Evolutionary conservation across 2,113 vertebrate genomes (phyloP).

Genomic region (Herpailurus yagouaroundi): DNA sequence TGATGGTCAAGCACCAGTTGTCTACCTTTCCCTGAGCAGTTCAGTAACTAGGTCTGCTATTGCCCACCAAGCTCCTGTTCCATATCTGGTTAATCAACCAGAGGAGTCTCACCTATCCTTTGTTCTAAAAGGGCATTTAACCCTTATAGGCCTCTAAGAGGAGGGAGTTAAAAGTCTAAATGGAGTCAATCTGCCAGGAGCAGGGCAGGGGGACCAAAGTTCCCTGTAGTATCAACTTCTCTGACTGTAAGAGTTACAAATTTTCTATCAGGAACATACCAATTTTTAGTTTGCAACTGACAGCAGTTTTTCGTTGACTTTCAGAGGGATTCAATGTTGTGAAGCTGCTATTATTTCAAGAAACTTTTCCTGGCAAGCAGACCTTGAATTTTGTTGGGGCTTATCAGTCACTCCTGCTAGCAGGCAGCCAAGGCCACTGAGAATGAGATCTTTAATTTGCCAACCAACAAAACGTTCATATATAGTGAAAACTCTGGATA

Average conservation of each 20-base stretch:
- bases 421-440: slow-evolving; percentile 7
- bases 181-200: neutral
- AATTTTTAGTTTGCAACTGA: neutral
- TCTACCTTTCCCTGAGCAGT: neutral
- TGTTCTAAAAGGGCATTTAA: neutral
- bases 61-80: neutral
- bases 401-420: neutral
- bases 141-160: neutral
- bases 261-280: neutral
- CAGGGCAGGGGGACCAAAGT: neutral
- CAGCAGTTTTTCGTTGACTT: neutral
- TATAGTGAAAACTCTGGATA: neutral
- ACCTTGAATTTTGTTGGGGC: neutral
- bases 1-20: neutral
- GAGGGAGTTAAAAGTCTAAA: neutral
- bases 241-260: neutral
- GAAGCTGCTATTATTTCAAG: slow-evolving; percentile 46
- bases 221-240: neutral
- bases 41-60: neutral
- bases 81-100: neutral
- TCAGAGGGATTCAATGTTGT: neutral
- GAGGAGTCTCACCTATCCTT: neutral
- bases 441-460: slow-evolving; percentile 21
- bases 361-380: slow-evolving; percentile 10
- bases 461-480: neutral